phyloP scores from a whole-genome alignment of 2,888 invertebrate genomes.

The Drosophila falleni region DNA sequence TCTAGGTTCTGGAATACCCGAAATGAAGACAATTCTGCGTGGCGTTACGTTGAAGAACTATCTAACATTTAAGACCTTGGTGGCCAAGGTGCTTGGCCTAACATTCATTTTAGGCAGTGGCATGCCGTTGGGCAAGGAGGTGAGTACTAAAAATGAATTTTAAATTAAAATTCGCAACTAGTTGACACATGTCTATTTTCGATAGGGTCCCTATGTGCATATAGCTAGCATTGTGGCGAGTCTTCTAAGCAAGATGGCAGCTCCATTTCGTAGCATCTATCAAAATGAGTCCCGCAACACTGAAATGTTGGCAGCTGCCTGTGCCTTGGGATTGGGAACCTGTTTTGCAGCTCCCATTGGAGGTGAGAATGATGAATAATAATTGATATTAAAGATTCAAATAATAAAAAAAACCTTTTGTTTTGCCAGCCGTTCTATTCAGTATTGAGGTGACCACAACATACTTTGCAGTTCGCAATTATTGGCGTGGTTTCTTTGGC shows the following conservation, averaged over 20 bases:
- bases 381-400: too few relatives aligned
- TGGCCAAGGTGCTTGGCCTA: constrained; percentile 97
- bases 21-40: constrained; percentile 98
- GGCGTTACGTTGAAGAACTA: constrained; percentile 99
- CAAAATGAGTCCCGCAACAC: constrained; percentile 97
- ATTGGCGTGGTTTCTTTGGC: constrained; percentile 99
- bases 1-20: constrained; percentile 97
- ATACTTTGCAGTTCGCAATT: constrained; percentile 98
- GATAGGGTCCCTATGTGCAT: constrained; percentile 97
- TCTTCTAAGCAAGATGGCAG: constrained; percentile 95
- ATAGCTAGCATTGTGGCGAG: constrained; percentile 98
- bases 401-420: neutral
- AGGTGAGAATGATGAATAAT: constrained; percentile 86
- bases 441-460: constrained; percentile 99
- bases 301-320: constrained; percentile 99
- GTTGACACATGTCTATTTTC: constrained; percentile 12
- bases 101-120: constrained; percentile 96
- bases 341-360: constrained; percentile 99
- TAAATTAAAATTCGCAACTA: neutral
- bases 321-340: constrained; percentile 96
- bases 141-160: constrained; percentile 82
- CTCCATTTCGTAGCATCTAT: constrained; percentile 97
- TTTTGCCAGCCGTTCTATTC: constrained; percentile 93
- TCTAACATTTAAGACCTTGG: constrained; percentile 95
- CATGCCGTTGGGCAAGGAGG: constrained; percentile 99